Base-by-base conservation (phyloP, 2,113 vertebrate species). In the Notarius quadriscutis region DNA sequence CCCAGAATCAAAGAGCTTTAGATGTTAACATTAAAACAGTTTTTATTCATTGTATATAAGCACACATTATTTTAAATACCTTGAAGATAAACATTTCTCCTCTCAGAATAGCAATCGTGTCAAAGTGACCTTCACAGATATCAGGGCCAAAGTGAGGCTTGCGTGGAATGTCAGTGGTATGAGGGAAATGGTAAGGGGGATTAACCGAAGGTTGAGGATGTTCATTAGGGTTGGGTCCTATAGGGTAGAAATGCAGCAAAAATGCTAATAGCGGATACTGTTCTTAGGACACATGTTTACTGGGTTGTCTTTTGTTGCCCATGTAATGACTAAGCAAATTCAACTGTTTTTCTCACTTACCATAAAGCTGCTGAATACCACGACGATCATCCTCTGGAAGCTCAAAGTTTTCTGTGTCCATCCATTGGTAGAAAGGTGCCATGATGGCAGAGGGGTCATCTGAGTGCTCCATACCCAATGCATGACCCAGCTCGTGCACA, bases 71-170 rank as follows among this genome's bases (percentile, higher is more conserved):
- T 27, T 62, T 65, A 51, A 27, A 34, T 87, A 98, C 97, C 97
- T 97, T 97, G 90, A 98, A 98, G 58, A 98, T 95, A 92, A 98
- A 97, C 96, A 97, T 97, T 92, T 98, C 97, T 86, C 97, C 97
- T 86, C 97, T 95, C 20, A 98, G 93, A 90, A 97, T 93, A 25
- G 91, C 95, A 30, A 98, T 96, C 0, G 96, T 97, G 92, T 98
- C 97, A 82, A 97, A 97, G 91, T 97, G 96, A n/a, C 97, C 97
- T 0, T 97, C 95, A 30, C 97, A 98, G 92, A 97, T 96, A 91
- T 96, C 94, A 65, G 97, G 97, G 30, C 96, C 96, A 2, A 94
- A 95, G 58, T 86, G 89, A 55, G 94, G 95, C 25, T 91, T 91
- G 41, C 93, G 93, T 11, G 95, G 95, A 5, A 90, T 69, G 25